Percentiles rank a stretch among this genome's conserved stretches.
phyloP scores from a whole-genome alignment of 2,888 invertebrate species.

The Ypsolopha sequella region DNA sequence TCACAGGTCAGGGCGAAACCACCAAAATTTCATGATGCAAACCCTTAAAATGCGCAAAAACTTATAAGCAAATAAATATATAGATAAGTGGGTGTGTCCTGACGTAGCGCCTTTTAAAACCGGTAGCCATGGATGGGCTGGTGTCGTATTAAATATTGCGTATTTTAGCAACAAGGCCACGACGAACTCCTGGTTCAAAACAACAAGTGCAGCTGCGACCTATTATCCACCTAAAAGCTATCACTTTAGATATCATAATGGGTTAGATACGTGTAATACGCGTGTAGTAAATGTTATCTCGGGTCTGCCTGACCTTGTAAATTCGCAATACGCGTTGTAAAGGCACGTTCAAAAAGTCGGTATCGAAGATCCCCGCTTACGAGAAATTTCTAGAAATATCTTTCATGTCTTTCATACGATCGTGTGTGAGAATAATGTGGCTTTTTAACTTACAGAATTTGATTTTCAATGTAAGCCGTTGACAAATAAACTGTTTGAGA shows the following conservation, averaged over 20 bases:
- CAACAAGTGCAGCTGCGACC: constrained; percentile 19
- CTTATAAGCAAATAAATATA: too few species aligned
- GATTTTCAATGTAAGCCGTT: too few species aligned
- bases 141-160: constrained; percentile 32
- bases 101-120: constrained; percentile 28
- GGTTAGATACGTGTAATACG: neutral
- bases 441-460: too few species aligned
- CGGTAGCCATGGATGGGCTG: neutral
- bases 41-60: too few species aligned
- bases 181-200: constrained; percentile 28
- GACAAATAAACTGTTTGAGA: too few species aligned
- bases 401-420: too few species aligned
- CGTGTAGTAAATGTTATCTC: constrained; percentile 1
- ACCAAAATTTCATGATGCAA: too few species aligned
- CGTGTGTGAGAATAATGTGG: too few species aligned
- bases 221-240: constrained; percentile 36
- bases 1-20: too few species aligned
- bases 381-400: too few species aligned
- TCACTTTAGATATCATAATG: neutral
- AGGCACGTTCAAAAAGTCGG: neutral
- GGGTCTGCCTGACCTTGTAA: neutral
- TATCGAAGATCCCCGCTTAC: neutral
- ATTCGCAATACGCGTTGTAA: neutral
- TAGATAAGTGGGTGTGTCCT: constrained; percentile 60
- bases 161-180: constrained; percentile 55